Base-by-base conservation (phyloP, 2,113 vertebrate species). In the Dendropsophus ebraccatus region DNA sequence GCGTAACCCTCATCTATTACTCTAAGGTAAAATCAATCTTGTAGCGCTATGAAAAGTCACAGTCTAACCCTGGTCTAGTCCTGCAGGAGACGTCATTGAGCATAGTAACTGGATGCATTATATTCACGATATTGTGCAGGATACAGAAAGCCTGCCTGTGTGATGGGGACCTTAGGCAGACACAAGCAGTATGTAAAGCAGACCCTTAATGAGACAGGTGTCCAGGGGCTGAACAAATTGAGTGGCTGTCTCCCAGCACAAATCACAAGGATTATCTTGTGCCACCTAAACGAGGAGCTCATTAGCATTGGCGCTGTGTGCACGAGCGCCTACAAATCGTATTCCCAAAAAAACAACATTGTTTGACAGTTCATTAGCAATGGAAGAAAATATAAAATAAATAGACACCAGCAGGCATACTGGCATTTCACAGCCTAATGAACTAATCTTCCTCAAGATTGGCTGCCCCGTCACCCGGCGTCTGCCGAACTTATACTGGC, bases 331-430 rank as follows among this genome's bases (percentile, higher is more conserved):
- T 70, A 58, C 41, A 19, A 80, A 80, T 80, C 12, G n/a, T 47
- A 47, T 45, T 69, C 65, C n/a, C 65, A 65, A n/a, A 52, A 56
- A 2, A 78, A 56, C 16, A 35, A 65, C 83, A 77, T 37, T 65
- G 56, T 77, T 45, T 86, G 84, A 80, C 84, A 86, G 76, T 72
- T 86, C 76, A 86, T 86, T 86, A 86, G 41, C 49, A 30, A 50
- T 30, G 60, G 62, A 73, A 32, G 47, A 30, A 70, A 49, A 62
- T 3, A 41, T 32, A 67, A 79, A 79, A 73, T 69, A 78, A 50
- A 56, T 13, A 35, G n/a, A 58, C 65, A 8, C 1, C 25, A 35
- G 47, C 3, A 13, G 41, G n/a, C 13, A 65, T 54, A 72, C 21
- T 45, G 76, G 62, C 65, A 86, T 80, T 80, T 80, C 49, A 9